Evolutionary conservation across 1,140 invertebrate genomes (phyloP).

Genomic region (Eueides isabella): DNA sequence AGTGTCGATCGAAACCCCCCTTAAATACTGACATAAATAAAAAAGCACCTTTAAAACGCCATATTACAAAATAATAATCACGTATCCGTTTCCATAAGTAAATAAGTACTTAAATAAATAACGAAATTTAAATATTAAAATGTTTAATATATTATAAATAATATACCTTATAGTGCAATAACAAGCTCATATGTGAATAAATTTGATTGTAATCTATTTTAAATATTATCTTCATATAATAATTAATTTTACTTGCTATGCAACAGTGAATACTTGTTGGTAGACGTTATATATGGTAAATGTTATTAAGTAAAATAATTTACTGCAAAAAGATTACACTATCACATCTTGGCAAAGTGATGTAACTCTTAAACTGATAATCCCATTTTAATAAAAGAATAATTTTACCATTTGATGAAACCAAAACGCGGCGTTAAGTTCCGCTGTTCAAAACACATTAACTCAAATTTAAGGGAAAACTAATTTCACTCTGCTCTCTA

Average conservation of each 20-base stretch:
- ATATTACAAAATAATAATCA: background rate
- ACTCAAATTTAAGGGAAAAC: too few relatives aligned
- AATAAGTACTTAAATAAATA: background rate
- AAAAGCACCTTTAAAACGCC: background rate
- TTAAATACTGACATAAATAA: background rate
- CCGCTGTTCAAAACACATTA: too few relatives aligned
- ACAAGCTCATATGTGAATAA: constrained; percentile 33
- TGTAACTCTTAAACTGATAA: too few relatives aligned
- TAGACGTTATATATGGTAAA: background rate
- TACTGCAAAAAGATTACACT: too few relatives aligned
- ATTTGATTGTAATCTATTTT: constrained; percentile 43
- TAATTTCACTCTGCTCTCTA: too few relatives aligned
- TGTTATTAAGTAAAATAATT: background rate
- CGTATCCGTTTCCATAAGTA: background rate
- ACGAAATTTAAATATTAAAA: background rate
- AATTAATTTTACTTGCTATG: constrained; percentile 33
- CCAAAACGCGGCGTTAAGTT: too few relatives aligned
- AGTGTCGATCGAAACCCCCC: background rate
- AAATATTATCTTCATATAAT: constrained; percentile 40
- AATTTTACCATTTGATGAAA: too few relatives aligned
- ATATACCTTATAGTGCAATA: constrained; percentile 33
- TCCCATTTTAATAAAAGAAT: too few relatives aligned
- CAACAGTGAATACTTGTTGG: constrained; percentile 19
- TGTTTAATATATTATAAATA: constrained; percentile 37
- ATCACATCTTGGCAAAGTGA: too few relatives aligned